These are phyloP conservation scores for Astropecten irregularis DNA, from an alignment of 53 echinoderm and acorn worm genomes.

Conservation along the genomic window DNA sequence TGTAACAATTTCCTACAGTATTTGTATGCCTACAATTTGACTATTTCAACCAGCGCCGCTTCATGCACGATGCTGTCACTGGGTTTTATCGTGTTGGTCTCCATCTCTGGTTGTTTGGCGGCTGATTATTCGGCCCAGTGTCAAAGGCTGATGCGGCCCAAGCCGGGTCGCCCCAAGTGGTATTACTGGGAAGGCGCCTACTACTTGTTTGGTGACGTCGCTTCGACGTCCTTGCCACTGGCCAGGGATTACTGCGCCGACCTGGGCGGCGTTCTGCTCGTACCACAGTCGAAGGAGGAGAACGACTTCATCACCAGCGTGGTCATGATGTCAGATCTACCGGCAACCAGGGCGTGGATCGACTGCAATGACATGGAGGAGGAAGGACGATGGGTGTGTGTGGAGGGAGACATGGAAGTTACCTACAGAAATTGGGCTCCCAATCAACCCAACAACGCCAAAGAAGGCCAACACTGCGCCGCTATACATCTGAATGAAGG, in stretches of 20 bases:
- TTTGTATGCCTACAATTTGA: no score
- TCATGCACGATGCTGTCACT: no score
- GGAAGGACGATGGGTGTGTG: background rate
- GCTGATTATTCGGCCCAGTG: no score
- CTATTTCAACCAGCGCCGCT: no score
- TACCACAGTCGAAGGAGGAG: no score
- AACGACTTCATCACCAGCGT: no score
- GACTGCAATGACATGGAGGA: conserved; percentile 1
- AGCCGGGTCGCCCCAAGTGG: background rate
- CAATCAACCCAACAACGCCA: background rate
- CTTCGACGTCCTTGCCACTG: background rate
- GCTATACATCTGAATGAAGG: no score
- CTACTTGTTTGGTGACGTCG: background rate
- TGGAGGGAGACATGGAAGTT: background rate
- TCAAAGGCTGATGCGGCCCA: no score
- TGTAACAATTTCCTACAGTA: no score
- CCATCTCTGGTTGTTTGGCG: no score
- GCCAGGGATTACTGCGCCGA: background rate
- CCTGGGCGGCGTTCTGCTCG: background rate
- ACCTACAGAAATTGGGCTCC: background rate
- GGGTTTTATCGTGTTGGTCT: no score
- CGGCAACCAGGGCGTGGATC: background rate
- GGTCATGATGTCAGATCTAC: background rate
- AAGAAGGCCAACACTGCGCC: background rate
- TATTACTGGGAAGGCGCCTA: background rate